A percentile compares a stretch with the other conserved stretches of the same genome.
These are phyloP conservation scores for Platalea minor DNA, from an alignment of 2,797 vertebrate species.

Conservation along the genomic window DNA sequence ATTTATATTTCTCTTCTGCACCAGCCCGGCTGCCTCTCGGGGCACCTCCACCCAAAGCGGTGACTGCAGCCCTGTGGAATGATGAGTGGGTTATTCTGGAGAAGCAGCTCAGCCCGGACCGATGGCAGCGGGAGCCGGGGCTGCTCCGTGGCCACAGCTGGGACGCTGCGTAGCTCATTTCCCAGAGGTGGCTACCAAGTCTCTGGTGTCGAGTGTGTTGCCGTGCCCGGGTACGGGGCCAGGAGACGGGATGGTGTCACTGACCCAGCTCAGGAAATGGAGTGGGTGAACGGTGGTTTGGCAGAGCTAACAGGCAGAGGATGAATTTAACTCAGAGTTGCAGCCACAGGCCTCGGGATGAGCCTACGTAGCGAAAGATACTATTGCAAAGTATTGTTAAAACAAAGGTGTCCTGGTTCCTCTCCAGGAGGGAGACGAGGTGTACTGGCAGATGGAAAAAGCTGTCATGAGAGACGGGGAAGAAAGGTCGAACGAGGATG, in stretches of 20 bases:
- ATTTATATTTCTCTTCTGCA: not conserved
- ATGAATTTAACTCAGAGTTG: not conserved
- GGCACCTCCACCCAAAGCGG: constrained; percentile 4
- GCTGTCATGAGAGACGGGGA: not conserved
- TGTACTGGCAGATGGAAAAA: not conserved
- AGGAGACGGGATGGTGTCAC: not conserved
- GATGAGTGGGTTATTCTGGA: not conserved
- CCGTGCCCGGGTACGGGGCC: not conserved
- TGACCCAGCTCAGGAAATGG: not conserved
- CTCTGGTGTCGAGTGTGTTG: not conserved
- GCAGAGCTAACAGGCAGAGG: not conserved
- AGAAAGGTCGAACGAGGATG: not conserved
- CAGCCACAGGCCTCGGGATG: not conserved
- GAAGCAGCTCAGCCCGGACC: not conserved
- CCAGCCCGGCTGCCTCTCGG: not conserved
- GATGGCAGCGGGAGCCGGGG: not conserved
- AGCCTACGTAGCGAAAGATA: not conserved
- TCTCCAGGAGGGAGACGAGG: not conserved
- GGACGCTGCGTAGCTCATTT: not conserved
- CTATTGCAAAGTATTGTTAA: not conserved
- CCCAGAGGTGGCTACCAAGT: not conserved
- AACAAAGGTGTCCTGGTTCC: not conserved
- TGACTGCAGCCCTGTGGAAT: constrained; percentile 17
- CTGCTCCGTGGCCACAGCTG: not conserved
- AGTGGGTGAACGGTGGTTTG: not conserved